Percentiles rank a stretch among this genome's conserved stretches.
Conservation (phyloP, 2,797 vertebrate genomes). For the Hippopotamyrus pictus region DNA sequence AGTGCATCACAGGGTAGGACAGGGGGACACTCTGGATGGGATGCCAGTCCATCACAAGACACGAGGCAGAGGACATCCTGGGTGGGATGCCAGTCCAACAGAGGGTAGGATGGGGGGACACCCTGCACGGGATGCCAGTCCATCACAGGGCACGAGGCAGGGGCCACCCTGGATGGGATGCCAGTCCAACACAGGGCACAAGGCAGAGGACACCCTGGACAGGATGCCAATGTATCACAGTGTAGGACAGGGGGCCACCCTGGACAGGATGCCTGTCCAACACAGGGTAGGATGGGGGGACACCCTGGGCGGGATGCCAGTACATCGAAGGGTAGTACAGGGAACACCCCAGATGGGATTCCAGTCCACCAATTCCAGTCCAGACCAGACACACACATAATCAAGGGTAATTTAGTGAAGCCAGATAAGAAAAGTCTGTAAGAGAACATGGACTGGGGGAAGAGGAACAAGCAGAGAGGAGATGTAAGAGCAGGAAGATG, state of each 20-base stretch:
- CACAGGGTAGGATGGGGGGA: no score
- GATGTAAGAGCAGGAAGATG: not conserved
- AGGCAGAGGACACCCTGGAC: no score
- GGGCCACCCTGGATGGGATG: not conserved
- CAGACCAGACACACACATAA: not conserved
- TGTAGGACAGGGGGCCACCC: no score
- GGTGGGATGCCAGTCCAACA: not conserved
- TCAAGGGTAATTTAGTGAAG: not conserved
- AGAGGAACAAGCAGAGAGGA: not conserved
- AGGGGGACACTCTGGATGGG: not conserved
- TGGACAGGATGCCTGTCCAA: not conserved
- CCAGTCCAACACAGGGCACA: not conserved
- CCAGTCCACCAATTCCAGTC: not conserved
- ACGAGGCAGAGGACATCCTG: no score
- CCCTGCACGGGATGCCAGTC: not conserved
- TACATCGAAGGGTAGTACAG: not conserved
- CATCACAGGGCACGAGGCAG: not conserved
- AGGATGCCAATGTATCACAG: not conserved
- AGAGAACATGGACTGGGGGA: not conserved
- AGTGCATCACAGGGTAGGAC: not conserved
- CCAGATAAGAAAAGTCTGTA: not conserved
- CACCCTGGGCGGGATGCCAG: not conserved
- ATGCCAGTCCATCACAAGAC: not conserved
- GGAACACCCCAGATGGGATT: not conserved
- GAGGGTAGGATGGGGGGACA: not conserved